phyloP scores from a whole-genome alignment of 2,888 invertebrate genomes.

The Acheta domesticus region DNA sequence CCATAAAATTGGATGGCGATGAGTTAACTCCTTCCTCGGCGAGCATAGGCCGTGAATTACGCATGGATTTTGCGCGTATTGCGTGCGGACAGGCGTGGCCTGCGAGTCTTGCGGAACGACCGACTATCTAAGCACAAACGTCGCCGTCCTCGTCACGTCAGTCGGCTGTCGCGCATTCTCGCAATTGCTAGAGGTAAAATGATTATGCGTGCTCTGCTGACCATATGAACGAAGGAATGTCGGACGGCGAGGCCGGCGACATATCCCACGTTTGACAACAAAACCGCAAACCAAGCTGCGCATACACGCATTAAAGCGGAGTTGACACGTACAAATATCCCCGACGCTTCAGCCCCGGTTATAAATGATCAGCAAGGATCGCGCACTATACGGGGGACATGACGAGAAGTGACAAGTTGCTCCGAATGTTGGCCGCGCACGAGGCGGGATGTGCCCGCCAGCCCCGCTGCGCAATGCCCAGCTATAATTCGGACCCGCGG shows the following conservation, averaged over 20 bases:
- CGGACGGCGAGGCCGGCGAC: neutral
- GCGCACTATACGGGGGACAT: slow-evolving; percentile 7
- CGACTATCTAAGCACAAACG: neutral
- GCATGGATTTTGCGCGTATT: no score
- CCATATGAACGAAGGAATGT: slow-evolving; percentile 18
- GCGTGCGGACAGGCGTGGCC: no score
- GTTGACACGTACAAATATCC: slow-evolving; percentile 18
- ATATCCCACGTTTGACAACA: slow-evolving; percentile 18
- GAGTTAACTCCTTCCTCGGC: no score
- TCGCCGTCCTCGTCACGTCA: neutral
- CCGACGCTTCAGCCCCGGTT: neutral
- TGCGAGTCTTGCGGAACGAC: no score
- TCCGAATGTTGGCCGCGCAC: slow-evolving; percentile 18
- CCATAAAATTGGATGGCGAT: no score
- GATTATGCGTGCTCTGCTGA: slow-evolving; percentile 1
- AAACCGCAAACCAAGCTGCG: slow-evolving; percentile 8
- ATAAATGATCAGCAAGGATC: slow-evolving; percentile 18
- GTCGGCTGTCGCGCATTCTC: neutral
- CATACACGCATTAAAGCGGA: slow-evolving; percentile 1
- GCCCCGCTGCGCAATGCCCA: neutral
- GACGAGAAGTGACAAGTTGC: slow-evolving; percentile 18
- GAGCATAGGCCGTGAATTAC: no score
- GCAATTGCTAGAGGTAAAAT: slow-evolving; percentile 2
- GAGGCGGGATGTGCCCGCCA: neutral
- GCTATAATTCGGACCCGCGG: neutral